Evolutionary conservation across 2,113 vertebrate genomes (phyloP), one percentile per base, ranked within the genome.

Genomic region (Xenopus borealis): DNA sequence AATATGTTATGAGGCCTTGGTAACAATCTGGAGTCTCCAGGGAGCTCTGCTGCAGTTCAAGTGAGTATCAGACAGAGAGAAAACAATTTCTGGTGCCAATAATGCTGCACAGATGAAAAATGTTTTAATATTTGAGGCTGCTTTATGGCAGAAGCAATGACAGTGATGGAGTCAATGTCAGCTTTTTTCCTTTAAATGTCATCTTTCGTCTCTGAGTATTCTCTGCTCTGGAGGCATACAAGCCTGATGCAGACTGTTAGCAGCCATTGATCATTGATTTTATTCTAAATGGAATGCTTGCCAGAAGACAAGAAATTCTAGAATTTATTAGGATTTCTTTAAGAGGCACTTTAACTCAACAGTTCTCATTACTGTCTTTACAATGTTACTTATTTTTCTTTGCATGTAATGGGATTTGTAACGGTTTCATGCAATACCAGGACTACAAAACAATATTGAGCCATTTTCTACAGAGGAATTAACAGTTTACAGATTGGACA

Each of bases 71-170:
- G 95, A 96, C 93, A 91, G 94, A 95, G 95, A 95, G 95, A 95
- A 98, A 98, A 99, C 97, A 98, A 98, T 98, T 97, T 97, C 96
- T 98, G 95, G 95, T 99, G 97, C 96, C 97, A 99, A 98, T 98
- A 99, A 98, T 93, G 92, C 89, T 90, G 93, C 94, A 91, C 92
- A 95, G 95, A 98, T 98, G 95, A 98, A 98, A 96, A 97, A 98
- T 98, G 96, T 98, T 99, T 98, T 98, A 98, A 99, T 99, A 98
- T 99, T 98, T 98, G 95, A 95, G 93, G 93, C 95, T 97, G 95
- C 95, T 98, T 97, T 96, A 97, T 96, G 95, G 94, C 95, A 94
- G 95, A 84, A 87, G 86, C 90, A 88, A 91, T 96, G 97, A 98
- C 96, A 98, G 96, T 98, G 97, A 99, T 96, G 95, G 96, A 98